Evolutionary conservation across 2,113 vertebrate genomes (phyloP).

Genomic region (Malurus alboscapulatus): DNA sequence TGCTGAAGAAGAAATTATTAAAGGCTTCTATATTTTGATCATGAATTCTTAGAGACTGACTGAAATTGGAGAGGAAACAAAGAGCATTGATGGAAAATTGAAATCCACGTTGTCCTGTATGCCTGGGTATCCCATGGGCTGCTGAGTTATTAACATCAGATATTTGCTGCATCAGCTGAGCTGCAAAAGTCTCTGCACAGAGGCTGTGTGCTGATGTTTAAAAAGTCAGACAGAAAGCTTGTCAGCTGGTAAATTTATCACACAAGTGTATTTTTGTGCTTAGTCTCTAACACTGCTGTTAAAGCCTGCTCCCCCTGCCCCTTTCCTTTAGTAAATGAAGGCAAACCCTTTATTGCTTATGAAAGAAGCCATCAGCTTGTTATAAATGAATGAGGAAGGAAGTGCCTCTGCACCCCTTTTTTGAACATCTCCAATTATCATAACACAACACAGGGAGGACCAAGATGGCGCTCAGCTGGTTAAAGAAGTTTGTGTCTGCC

Average conservation of each 20-base stretch:
- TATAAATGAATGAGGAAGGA: not conserved
- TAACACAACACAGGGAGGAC: not conserved
- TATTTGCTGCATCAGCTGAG: not conserved
- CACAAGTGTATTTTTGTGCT: not conserved
- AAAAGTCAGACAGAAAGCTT: constrained; percentile 22
- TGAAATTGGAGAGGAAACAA: not conserved
- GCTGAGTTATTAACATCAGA: not conserved
- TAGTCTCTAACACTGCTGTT: not conserved
- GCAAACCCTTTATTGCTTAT: fast-evolving
- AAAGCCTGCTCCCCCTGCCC: not conserved
- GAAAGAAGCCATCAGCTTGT: not conserved
- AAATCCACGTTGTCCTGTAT: not conserved
- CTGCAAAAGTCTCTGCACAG: not conserved
- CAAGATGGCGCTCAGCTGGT: not conserved
- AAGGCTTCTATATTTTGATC: not conserved
- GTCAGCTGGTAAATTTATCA: not conserved
- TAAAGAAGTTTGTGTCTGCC: not conserved
- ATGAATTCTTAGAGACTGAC: not conserved
- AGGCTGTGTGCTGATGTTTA: not conserved
- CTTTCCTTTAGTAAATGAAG: not conserved
- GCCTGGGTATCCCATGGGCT: not conserved
- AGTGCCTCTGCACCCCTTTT: too few relatives aligned
- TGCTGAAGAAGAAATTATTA: not conserved
- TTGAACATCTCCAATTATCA: too few relatives aligned
- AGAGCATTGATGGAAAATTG: not conserved